Conservation (phyloP, 30 jellyfish, hydroid and myxozoan genomes). For the Hydractinia symbiolongicarpus region DNA sequence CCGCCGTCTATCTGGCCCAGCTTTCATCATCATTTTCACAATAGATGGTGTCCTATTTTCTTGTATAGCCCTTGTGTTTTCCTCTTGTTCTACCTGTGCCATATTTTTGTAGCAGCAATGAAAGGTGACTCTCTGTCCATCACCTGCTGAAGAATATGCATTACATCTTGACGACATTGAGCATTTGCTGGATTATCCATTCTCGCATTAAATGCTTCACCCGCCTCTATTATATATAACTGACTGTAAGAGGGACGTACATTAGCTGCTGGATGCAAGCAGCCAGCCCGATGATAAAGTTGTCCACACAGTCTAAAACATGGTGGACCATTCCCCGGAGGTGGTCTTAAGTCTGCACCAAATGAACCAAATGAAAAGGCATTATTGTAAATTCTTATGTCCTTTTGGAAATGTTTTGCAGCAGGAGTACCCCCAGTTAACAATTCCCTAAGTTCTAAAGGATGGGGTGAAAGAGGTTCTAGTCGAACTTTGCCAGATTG, state of each 20-base stretch:
- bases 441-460: too few relatives aligned
- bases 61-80: neutral
- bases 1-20: constrained; percentile 28
- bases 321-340: constrained; percentile 8
- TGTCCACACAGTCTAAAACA: constrained; percentile 19
- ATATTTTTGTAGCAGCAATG: constrained; percentile 12
- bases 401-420: neutral
- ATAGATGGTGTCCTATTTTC: constrained; percentile 15
- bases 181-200: constrained; percentile 16
- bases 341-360: neutral
- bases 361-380: constrained; percentile 5
- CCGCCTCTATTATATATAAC: too few relatives aligned
- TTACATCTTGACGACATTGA: neutral
- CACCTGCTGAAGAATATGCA: neutral
- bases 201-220: neutral
- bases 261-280: neutral
- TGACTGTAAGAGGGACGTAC: neutral
- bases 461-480: too few relatives aligned
- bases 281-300: neutral
- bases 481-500: too few relatives aligned
- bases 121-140: neutral
- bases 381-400: neutral
- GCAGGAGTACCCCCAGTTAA: too few relatives aligned
- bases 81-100: constrained; percentile 20
- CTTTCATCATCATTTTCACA: constrained; percentile 1